Base-by-base conservation (phyloP, 2,113 vertebrate genomes). In the Lonchura striata region DNA sequence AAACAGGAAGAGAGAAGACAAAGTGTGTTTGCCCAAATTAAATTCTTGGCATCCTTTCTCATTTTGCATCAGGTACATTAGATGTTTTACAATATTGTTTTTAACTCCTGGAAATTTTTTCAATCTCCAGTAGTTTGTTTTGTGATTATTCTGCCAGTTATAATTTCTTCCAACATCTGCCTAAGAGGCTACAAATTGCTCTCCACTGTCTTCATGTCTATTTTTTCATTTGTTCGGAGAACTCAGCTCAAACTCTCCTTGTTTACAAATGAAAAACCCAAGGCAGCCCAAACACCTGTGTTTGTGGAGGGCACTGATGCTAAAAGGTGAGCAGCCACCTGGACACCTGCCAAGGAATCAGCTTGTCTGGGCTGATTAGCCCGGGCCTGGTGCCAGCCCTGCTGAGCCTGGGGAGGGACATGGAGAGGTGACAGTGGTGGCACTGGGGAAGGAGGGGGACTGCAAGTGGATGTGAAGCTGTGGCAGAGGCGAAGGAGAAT, bases 391-490 rank as follows among this genome's bases (percentile, higher is more conserved):
- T 2, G 81, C 84, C 92, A 84, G 77, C 53, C 6, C n/a, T 13
- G 54, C 72, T 27, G 17, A 52, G 49, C 57, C 54, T 1, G 0
- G 16, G 57, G n/a, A 59, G 49, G 76, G 71, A 86, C 0, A 0
- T 23, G 54, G 1, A 41, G 74, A 83, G 92, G 92, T 42, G 93
- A 74, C 83, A 69, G 27, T 1, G 1, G 66, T 42, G 91, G 72
- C 83, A 91, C 46, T 39, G 8, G 49, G 61, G 35, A 81, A 31
- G 52, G 52, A 53, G 7, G 8, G 9, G 44, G 28, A 11, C 30
- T 37, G 20, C 2, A 3, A 19, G 27, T 9, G 30, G 35, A 21
- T 20, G 6, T 16, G 19, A 72, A 90, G 82, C 37, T 47, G 74
- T 65, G 82, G 75, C 20, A 64, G 49, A 82, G 37, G 33, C 31